These are phyloP conservation scores for Coreoperca whiteheadi DNA, from an alignment of 2,113 vertebrate species.

Conservation along the genomic window DNA sequence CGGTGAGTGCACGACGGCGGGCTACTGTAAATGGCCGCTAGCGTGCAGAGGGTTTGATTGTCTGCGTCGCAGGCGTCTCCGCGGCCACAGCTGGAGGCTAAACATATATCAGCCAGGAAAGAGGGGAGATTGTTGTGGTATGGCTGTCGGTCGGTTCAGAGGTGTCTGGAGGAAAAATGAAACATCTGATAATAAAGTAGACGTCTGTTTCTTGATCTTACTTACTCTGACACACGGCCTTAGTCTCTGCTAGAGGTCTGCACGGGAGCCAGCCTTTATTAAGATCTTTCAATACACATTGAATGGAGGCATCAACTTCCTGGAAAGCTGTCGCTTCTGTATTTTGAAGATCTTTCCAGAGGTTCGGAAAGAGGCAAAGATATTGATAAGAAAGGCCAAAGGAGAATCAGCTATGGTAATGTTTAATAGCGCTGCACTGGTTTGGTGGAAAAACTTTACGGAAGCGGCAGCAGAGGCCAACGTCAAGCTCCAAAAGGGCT, in stretches of 20 bases:
- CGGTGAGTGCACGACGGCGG: not conserved
- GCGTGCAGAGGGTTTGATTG: slow-evolving; percentile 30
- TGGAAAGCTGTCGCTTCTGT: not conserved
- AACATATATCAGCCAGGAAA: slow-evolving; percentile 18
- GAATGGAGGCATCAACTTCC: not conserved
- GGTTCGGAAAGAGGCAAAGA: not conserved
- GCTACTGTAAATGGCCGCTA: slow-evolving; percentile 21
- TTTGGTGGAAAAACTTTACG: not conserved
- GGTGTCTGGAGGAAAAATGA: not conserved
- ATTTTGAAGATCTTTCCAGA: not conserved
- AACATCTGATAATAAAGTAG: not conserved
- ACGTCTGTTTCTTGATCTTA: not conserved
- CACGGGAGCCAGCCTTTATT: not conserved
- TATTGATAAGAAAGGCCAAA: not conserved
- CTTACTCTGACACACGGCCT: slow-evolving; percentile 17
- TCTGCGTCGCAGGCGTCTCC: slow-evolving; percentile 36
- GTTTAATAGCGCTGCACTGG: not conserved
- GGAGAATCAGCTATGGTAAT: not conserved
- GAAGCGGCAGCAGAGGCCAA: not conserved
- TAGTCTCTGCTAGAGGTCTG: not conserved
- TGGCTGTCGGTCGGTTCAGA: not conserved
- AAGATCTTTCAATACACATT: not conserved
- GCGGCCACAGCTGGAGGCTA: slow-evolving; percentile 31
- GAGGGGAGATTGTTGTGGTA: not conserved
- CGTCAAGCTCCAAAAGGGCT: not conserved